Percentiles rank a stretch among this genome's conserved stretches.
These are phyloP conservation scores for Anguilla megastoma DNA, from an alignment of 2,797 vertebrate species.

Conservation along the genomic window DNA sequence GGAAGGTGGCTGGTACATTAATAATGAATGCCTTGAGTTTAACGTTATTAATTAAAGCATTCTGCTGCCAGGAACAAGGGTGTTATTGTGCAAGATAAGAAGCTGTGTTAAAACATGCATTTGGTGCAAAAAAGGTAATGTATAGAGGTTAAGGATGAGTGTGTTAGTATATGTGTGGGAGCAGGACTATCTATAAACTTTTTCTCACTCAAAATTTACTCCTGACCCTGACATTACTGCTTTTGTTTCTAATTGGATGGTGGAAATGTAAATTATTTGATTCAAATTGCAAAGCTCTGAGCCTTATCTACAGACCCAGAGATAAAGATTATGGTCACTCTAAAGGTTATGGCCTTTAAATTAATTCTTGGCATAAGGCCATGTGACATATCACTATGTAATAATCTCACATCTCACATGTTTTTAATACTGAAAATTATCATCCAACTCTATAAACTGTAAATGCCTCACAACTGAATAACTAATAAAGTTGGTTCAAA, in stretches of 20 bases:
- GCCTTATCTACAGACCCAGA: background rate
- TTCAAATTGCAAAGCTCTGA: background rate
- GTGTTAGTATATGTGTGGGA: background rate
- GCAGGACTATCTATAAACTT: background rate
- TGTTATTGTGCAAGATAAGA: constrained; percentile 26
- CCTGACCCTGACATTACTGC: background rate
- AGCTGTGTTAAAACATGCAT: constrained; percentile 18
- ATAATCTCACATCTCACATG: background rate
- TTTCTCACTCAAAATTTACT: background rate
- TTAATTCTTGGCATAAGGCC: background rate
- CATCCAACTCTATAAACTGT: background rate
- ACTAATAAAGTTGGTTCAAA: background rate
- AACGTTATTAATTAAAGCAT: constrained; percentile 43
- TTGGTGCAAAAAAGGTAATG: constrained; percentile 10
- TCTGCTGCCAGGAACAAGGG: constrained; percentile 26
- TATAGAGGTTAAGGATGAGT: background rate
- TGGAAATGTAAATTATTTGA: background rate
- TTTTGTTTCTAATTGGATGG: background rate
- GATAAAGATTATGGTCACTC: background rate
- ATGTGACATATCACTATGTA: background rate
- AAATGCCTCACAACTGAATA: background rate
- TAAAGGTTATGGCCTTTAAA: background rate
- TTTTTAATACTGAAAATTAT: background rate
- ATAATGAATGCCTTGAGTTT: constrained; percentile 44
- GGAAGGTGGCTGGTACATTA: constrained; percentile 48